phyloP scores from a whole-genome alignment of 2,888 invertebrate genomes.

The Liopterus haemorrhoidalis region DNA sequence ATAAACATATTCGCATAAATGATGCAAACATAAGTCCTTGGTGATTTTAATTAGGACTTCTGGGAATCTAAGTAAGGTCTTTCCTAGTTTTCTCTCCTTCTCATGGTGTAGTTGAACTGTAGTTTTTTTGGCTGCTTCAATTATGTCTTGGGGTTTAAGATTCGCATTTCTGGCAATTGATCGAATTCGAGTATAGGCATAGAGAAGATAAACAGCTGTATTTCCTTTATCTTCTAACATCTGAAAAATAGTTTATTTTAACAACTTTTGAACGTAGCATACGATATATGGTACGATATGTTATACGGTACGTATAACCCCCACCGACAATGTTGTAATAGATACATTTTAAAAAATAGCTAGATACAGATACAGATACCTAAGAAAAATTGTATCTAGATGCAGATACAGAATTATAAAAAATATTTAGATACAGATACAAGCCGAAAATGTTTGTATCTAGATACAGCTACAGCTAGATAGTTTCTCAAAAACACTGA shows the following conservation, averaged over 20 bases:
- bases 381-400: too few species aligned
- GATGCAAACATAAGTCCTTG: conserved; percentile 76
- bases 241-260: conserved; percentile 38
- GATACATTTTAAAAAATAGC: too few species aligned
- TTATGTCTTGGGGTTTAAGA: conserved; percentile 56
- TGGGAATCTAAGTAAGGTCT: conserved; percentile 77
- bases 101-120: conserved; percentile 66
- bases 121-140: conserved; percentile 54
- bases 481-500: too few species aligned
- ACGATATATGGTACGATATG: too few species aligned
- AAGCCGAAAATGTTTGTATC: too few species aligned
- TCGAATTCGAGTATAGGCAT: conserved; percentile 89
- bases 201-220: conserved; percentile 94
- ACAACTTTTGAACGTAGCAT: background rate
- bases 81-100: conserved; percentile 91
- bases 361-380: too few species aligned
- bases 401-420: too few species aligned
- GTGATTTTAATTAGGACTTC: conserved; percentile 78
- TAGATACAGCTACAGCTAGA: too few species aligned
- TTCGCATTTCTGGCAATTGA: conserved; percentile 81
- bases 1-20: conserved; percentile 91
- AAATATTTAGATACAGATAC: too few species aligned
- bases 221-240: conserved; percentile 99
- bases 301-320: too few species aligned
- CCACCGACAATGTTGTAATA: too few species aligned